Conservation (phyloP, 92 coral and sea anemone genomes). For the Zoanthus gigantus region DNA sequence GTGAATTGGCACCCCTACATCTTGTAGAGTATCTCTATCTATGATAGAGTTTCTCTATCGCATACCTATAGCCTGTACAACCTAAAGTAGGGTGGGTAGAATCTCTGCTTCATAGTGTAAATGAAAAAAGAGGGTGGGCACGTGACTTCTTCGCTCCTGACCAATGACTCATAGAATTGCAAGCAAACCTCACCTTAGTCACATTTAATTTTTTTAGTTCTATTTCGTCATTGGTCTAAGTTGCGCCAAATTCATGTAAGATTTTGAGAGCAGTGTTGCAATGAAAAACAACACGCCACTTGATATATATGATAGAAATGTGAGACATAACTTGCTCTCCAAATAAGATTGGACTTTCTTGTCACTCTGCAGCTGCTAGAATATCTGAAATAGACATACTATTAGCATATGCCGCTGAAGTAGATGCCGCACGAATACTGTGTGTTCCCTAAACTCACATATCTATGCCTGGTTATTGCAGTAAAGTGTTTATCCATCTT, state of each 20-base stretch:
- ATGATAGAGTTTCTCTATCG: background rate
- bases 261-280: background rate
- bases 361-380: background rate
- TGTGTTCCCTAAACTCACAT: background rate
- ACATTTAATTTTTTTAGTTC: background rate
- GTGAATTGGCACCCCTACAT: too few relatives aligned
- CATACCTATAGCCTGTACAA: background rate
- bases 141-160: background rate
- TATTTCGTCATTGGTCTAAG: background rate
- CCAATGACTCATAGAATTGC: background rate
- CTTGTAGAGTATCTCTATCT: too few relatives aligned
- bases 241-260: background rate
- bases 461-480: too few relatives aligned
- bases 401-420: background rate
- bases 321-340: background rate
- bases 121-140: background rate
- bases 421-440: background rate
- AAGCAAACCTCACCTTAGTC: background rate
- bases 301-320: background rate
- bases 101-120: background rate
- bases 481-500: too few relatives aligned
- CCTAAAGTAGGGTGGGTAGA: background rate
- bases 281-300: background rate
- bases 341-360: background rate
- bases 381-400: background rate